Base-by-base conservation (phyloP, 1,140 invertebrate genomes). In the Bilobella aurantiaca region DNA sequence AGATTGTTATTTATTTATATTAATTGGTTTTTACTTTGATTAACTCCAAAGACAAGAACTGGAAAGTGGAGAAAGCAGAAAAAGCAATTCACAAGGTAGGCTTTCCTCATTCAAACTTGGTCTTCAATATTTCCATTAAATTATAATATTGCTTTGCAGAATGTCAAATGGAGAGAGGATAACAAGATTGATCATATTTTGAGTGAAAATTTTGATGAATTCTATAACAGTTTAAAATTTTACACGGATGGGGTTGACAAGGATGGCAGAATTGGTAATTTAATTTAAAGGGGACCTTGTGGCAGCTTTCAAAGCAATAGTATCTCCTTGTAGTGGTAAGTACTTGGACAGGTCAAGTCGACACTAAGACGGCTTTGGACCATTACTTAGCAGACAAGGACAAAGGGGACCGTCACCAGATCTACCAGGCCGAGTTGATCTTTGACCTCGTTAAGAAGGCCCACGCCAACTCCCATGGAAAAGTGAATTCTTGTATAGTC, bases 191-290 rank as follows among this genome's bases (percentile, higher is more conserved):
- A 62, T 25, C 14, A 18, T 3, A 31, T 62, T 62, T 25, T 62
- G 23, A 3, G 28, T 28, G 59, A 62, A 23, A 46, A 62, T 5
- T 62, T 62, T 23, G 59, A 42, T 30, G 59, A 62, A 42, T 25
- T 62, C 14, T 46, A 62, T 27, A 8, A 37, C 3, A 62, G 46
- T 62, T 16, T 62, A 3, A 25, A 25, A 12, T 62, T 42, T 28
- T 27, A 62, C 34, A 37, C 30, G 30, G 59, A 62, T 46, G 59
- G 59, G 8, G 59, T 62, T 8, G 59, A 62, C 25, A 62, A 62
- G 32, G 29, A 3, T 5, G 59, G 59, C 8, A 3, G 59, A 37
- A 34, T 31, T 14, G 37, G 59, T 62, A 42, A 62, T 3, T n/a
- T n/a, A 23, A 3, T 23, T 3, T 25, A 42, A 29, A 21, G 27